phyloP scores from a whole-genome alignment of 1,140 invertebrate species.

The Acyrthosiphon pisum region DNA sequence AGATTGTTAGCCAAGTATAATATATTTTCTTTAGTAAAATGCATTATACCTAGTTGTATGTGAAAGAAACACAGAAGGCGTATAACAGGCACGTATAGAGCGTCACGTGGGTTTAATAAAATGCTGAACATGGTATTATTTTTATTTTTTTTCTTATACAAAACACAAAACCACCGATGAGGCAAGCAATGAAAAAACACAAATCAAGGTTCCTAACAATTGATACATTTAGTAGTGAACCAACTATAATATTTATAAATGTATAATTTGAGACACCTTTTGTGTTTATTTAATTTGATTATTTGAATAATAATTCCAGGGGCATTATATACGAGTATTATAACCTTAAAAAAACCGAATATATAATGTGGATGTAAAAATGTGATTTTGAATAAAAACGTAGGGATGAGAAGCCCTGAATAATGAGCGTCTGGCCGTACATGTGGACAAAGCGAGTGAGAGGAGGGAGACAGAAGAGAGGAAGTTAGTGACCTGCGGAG shows the following conservation, averaged over 20 bases:
- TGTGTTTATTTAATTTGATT: not conserved
- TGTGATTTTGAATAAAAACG: not conserved
- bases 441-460: not conserved
- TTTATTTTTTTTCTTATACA: not conserved
- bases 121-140: constrained; percentile 2
- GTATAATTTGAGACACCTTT: not conserved
- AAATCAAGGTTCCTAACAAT: constrained; percentile 15
- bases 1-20: not conserved
- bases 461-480: constrained; percentile 41
- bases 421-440: constrained; percentile 8
- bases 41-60: not conserved
- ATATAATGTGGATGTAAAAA: not conserved
- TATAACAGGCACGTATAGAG: not conserved
- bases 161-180: not conserved
- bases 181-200: not conserved
- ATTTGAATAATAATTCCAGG: not conserved
- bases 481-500: constrained; percentile 56
- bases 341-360: not conserved
- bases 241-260: not conserved
- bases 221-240: not conserved
- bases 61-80: not conserved
- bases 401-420: constrained; percentile 57
- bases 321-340: not conserved
- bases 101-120: not conserved
- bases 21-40: not conserved